Evolutionary conservation across 2,797 vertebrate species (phyloP).

Genomic region (Gallinago solitaria): DNA sequence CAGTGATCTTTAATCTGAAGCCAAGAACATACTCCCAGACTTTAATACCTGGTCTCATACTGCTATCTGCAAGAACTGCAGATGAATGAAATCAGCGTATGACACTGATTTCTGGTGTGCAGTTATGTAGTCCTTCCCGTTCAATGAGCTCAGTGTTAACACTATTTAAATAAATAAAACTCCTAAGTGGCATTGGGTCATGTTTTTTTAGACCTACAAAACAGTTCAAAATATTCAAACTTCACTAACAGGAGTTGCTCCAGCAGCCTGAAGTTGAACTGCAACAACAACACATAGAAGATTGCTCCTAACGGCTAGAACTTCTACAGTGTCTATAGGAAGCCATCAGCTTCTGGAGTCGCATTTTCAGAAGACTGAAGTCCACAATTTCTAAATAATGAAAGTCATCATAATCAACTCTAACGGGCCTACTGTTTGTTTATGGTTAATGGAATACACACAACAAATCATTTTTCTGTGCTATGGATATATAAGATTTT

Average conservation of each 20-base stretch:
- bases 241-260: not conserved
- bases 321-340: not conserved
- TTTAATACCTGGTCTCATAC: not conserved
- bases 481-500: not conserved
- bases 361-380: not conserved
- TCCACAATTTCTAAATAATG: not conserved
- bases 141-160: not conserved
- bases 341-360: not conserved
- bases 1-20: not conserved
- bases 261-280: not conserved
- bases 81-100: not conserved
- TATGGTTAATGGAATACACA: not conserved
- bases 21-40: not conserved
- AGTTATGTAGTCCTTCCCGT: not conserved
- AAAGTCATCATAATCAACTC: not conserved
- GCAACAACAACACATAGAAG: not conserved
- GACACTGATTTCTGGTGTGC: not conserved
- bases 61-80: not conserved
- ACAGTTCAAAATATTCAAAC: not conserved
- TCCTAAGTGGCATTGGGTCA: not conserved
- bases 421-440: not conserved
- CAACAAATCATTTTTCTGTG: not conserved
- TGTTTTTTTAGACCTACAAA: not conserved
- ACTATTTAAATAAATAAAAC: not conserved
- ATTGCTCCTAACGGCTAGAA: not conserved